Percentiles rank a stretch among this genome's conserved stretches.
These are phyloP conservation scores for Diglossa cyanea DNA, from an alignment of 2,797 vertebrate species.

Conservation along the genomic window DNA sequence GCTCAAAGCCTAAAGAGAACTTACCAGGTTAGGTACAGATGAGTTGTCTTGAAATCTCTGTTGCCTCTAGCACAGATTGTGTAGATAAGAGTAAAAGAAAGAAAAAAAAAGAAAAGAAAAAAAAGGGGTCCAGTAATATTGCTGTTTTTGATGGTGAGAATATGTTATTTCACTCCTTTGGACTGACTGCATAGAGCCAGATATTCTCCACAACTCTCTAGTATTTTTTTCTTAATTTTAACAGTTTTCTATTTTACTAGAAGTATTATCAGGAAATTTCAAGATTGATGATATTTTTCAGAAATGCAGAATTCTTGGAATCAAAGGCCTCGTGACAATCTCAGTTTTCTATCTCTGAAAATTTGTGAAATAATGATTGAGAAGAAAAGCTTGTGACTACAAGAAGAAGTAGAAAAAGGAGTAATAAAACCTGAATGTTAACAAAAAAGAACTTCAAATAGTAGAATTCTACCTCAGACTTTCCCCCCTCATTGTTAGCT, in stretches of 20 bases:
- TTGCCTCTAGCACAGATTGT: neutral
- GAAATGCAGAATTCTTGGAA: neutral
- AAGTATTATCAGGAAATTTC: neutral
- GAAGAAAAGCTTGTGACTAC: neutral
- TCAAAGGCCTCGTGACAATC: neutral
- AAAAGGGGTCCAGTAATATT: neutral
- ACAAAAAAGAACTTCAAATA: neutral
- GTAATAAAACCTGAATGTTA: neutral
- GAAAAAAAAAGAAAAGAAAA: neutral
- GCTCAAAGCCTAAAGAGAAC: conserved; percentile 5
- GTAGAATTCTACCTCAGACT: neutral
- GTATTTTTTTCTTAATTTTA: neutral
- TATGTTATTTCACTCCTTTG: neutral
- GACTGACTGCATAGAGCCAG: neutral
- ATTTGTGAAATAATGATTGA: neutral
- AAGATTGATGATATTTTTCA: neutral
- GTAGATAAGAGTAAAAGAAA: neutral
- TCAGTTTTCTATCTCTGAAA: neutral
- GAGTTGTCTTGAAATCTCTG: neutral
- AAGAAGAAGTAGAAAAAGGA: neutral
- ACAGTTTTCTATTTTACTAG: neutral
- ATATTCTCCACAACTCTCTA: neutral
- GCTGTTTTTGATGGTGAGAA: neutral
- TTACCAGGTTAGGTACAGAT: neutral
- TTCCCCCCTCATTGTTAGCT: rapidly evolving